Evolutionary conservation across 2,888 invertebrate genomes (phyloP), one percentile per base, ranked within the genome.

Genomic region (Agrochola circellaris): DNA sequence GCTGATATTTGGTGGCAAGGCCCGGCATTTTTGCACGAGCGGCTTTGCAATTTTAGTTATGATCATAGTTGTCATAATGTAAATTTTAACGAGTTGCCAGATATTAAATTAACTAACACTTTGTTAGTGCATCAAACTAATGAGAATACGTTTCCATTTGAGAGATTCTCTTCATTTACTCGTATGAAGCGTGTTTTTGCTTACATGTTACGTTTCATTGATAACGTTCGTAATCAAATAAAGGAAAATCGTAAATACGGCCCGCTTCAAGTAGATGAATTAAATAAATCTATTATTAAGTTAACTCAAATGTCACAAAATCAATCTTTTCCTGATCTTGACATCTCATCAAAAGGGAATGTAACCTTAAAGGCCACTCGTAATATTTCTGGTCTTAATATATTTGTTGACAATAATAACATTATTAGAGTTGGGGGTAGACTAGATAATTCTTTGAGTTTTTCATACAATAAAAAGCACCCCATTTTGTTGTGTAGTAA

Each of bases 1-100:
- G 51, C 67, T 67, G 67, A 67, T 34, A 51, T 67, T 67, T 67
- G 67, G 34, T 67, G 67, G 66, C 34, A 38, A 7, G 38, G 38
- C 38, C 34, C 34, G 7, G 42, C 42, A 66, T 51, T 67, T 67
- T 51, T 34, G 30, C 67, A 34, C 15, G 67, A 67, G 34, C 51
- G 34, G 38, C 38, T 7, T 6, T 38, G 38, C 8, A 38, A 38
- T 38, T 38, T 38, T 38, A 38, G 7, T 38, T 38, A 38, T 38
- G 38, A 38, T 38, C 38, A 38, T 9, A 38, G 38, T 9, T 38
- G 38, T 38, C 38, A 38, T 38, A 38, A 38, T 38, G 38, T 38
- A 9, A 38, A 38, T 38, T 38, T 38, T 38, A 38, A 38, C 38
- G 38, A 38, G 38, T 38, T 38, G 38, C 38, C 38, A 9, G 38